Evolutionary conservation across 2,113 vertebrate genomes (phyloP).

Genomic region (Cryptotis parvus): DNA sequence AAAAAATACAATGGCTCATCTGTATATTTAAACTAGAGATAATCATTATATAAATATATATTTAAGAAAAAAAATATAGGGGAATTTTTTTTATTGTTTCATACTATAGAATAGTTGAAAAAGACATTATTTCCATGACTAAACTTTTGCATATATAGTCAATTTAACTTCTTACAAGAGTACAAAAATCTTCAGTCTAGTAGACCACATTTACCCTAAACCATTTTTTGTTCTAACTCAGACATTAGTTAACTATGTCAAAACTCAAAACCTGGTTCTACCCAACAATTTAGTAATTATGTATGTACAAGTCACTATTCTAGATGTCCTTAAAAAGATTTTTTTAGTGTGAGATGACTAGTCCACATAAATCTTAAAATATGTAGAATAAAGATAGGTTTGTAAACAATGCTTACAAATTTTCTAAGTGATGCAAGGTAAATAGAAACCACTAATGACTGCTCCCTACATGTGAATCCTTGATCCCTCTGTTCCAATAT

Average conservation of each 20-base stretch:
- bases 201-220: not conserved
- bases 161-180: too few relatives aligned
- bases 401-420: not conserved
- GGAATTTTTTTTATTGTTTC: not conserved
- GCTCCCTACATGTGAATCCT: too few relatives aligned
- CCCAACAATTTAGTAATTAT: not conserved
- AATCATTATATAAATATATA: too few relatives aligned
- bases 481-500: not conserved
- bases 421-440: not conserved
- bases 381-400: not conserved
- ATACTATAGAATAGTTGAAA: too few relatives aligned
- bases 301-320: not conserved
- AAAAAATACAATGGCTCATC: too few relatives aligned
- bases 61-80: not conserved
- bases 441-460: not conserved
- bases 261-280: not conserved
- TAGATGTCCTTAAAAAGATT: not conserved
- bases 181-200: not conserved
- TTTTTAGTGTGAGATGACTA: not conserved
- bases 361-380: not conserved
- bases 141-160: not conserved
- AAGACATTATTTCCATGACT: not conserved
- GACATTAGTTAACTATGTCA: not conserved
- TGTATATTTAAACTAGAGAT: too few relatives aligned
- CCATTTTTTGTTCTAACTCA: not conserved